Percentiles rank a stretch among this genome's conserved stretches.
Conservation (phyloP, 2,888 invertebrate species). For the Chrysina gloriosa region DNA sequence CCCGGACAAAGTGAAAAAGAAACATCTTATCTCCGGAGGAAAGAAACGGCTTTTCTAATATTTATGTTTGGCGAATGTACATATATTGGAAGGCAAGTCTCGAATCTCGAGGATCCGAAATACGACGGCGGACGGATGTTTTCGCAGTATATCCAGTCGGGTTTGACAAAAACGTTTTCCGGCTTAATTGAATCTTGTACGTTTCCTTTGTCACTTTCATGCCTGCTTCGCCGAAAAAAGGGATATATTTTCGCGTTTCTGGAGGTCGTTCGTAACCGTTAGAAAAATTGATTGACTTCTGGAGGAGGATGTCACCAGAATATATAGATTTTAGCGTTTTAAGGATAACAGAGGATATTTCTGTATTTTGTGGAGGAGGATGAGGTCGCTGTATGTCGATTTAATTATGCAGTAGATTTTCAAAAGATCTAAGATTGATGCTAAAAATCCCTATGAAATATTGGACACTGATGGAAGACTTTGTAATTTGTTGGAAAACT, state of each 20-base stretch:
- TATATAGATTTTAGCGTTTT: too few relatives aligned
- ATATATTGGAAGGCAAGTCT: background rate
- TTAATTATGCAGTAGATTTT: too few relatives aligned
- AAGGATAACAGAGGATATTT: too few relatives aligned
- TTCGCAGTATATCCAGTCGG: constrained; percentile 8
- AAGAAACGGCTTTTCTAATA: background rate
- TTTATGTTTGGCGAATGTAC: background rate
- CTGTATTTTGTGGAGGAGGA: too few relatives aligned
- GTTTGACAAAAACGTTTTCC: constrained; percentile 26
- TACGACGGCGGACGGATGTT: background rate
- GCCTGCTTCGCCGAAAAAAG: constrained; percentile 6
- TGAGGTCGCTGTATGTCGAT: too few relatives aligned
- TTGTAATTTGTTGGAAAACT: too few relatives aligned
- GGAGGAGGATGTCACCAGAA: too few relatives aligned
- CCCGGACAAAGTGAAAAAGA: background rate
- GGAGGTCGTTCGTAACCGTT: too few relatives aligned
- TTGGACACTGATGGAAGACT: too few relatives aligned
- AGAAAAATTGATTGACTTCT: too few relatives aligned
- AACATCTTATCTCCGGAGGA: background rate
- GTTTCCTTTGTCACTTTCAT: constrained; percentile 34
- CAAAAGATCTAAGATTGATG: too few relatives aligned
- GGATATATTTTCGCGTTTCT: constrained; percentile 8
- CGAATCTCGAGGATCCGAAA: background rate
- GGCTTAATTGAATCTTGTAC: constrained; percentile 35
- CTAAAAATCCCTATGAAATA: too few relatives aligned